phyloP scores from a whole-genome alignment of 2,113 vertebrate genomes.

The Scomber scombrus region DNA sequence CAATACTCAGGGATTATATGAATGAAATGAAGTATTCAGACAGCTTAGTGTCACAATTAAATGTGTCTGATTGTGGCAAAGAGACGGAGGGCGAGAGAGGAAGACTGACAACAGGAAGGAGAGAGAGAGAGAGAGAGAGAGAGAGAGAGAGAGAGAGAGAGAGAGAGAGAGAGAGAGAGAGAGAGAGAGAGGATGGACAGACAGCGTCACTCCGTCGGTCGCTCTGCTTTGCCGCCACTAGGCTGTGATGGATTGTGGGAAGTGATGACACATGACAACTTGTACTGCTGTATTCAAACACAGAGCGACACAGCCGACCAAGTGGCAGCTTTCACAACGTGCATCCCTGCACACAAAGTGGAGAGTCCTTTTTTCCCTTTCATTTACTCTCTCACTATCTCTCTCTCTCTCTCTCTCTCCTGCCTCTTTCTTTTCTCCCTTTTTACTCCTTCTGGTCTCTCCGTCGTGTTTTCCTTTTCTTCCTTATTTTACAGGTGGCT shows the following conservation, averaged over 20 bases:
- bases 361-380: background rate
- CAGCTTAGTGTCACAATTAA: constrained; percentile 56
- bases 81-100: constrained; percentile 3
- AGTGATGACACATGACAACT: constrained; percentile 67
- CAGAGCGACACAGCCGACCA: constrained; percentile 21
- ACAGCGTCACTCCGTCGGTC: constrained; percentile 5
- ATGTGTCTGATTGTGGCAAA: constrained; percentile 34
- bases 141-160: background rate
- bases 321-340: constrained; percentile 20
- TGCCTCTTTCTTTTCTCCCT: background rate
- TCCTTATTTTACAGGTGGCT: background rate
- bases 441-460: background rate
- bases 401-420: background rate
- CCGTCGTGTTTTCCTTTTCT: background rate
- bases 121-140: constrained; percentile 2
- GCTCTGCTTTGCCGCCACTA: constrained; percentile 36
- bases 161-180: background rate
- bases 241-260: constrained; percentile 65
- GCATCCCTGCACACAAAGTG: background rate
- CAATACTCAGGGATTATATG: constrained; percentile 56
- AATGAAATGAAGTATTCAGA: constrained; percentile 54
- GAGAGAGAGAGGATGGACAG: background rate
- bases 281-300: constrained; percentile 40
- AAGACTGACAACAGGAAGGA: background rate
- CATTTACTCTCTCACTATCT: too few species aligned